phyloP scores from a whole-genome alignment of 2,888 invertebrate genomes.

The Neoaliturus tenellus region DNA sequence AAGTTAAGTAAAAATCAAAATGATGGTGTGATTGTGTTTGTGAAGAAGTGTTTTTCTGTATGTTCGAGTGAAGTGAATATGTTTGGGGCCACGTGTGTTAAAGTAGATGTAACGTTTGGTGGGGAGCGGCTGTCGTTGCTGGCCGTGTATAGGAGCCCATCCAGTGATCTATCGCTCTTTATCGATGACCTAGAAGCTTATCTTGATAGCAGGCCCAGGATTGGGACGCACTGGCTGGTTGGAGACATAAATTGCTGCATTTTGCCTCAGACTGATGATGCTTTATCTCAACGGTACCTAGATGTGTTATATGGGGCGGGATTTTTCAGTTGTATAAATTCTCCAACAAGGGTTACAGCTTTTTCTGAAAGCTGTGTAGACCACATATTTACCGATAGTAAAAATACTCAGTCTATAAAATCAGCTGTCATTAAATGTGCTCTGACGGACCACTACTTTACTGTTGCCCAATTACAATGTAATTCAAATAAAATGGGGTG shows the following conservation, averaged over 20 bases:
- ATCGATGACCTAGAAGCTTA: not conserved
- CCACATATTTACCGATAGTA: not conserved
- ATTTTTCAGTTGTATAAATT: not conserved
- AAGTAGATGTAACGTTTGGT: not conserved
- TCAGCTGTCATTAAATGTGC: not conserved
- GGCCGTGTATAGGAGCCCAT: not conserved
- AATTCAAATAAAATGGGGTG: not conserved
- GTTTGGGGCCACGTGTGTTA: not conserved
- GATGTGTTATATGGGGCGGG: not conserved
- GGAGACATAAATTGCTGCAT: not conserved
- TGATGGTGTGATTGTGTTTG: not conserved
- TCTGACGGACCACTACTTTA: not conserved
- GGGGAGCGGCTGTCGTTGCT: not conserved
- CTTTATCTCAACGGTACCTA: not conserved
- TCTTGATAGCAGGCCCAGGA: not conserved
- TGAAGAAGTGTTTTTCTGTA: not conserved
- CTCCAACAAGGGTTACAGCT: not conserved
- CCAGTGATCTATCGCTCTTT: not conserved
- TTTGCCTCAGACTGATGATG: not conserved
- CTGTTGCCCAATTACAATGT: not conserved
- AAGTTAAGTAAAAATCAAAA: not conserved
- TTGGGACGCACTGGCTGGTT: not conserved
- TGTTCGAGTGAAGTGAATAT: not conserved
- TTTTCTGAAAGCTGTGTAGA: not conserved
- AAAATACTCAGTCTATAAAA: not conserved